These are phyloP conservation scores for Meloidogyne exigua DNA, from an alignment of 1,140 invertebrate species.

Conservation along the genomic window DNA sequence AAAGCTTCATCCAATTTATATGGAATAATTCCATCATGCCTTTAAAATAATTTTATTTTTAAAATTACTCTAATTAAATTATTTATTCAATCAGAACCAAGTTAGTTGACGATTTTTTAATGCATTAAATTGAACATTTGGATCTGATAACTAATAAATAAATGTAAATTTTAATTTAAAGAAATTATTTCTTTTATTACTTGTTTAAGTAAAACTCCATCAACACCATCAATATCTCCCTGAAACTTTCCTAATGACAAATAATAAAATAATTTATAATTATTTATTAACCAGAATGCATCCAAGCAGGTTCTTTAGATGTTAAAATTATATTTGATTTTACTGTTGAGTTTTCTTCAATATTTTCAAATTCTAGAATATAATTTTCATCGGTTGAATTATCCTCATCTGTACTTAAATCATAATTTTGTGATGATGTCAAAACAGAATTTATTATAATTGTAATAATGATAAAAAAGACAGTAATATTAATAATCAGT, in stretches of 20 bases:
- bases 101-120: constrained; percentile 35
- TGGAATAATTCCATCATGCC: constrained; percentile 55
- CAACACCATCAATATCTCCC: constrained; percentile 62
- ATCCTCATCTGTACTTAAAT: not conserved
- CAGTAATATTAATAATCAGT: not conserved
- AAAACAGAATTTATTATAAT: not conserved
- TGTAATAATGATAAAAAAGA: not conserved
- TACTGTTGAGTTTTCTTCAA: not conserved
- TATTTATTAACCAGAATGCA: constrained; percentile 31
- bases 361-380: too few relatives aligned
- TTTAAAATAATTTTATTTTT: constrained; percentile 35
- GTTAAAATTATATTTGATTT: not conserved
- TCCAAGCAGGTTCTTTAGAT: constrained; percentile 28
- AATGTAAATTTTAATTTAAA: not conserved
- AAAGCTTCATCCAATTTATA: constrained; percentile 59
- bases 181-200: not conserved
- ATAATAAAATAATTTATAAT: not conserved
- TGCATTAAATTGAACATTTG: constrained; percentile 30
- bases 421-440: not conserved
- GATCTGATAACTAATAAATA: constrained; percentile 25
- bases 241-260: constrained; percentile 62
- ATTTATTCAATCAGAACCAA: constrained; percentile 16
- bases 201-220: constrained; percentile 45
- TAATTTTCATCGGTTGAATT: not conserved
- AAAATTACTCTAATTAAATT: constrained; percentile 12